Evolutionary conservation across 2,113 vertebrate genomes (phyloP), one percentile per base, ranked within the genome.

Genomic region (Felis chaus): DNA sequence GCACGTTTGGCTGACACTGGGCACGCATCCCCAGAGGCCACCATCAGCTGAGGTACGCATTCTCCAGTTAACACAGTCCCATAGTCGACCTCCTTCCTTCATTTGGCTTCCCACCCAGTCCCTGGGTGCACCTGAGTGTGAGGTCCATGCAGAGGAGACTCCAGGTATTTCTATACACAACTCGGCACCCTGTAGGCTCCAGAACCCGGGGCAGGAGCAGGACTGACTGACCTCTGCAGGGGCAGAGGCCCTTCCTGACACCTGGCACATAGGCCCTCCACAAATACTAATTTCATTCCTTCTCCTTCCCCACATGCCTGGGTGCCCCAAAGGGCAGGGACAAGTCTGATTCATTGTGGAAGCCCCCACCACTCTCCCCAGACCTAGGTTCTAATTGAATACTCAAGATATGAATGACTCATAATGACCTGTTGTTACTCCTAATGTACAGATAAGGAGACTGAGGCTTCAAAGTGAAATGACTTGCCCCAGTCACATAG

Each of bases 141-240:
- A 0, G 31, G 39, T 36, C 71, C 74, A 63, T 3, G 45, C 45
- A 13, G 18, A 76, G 33, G 4, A 21, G 25, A 27, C 33, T 16
- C 0, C 4, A n/a, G 31, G 4, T 12, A 0, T 53, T 36, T 68
- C 29, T 25, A 33, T 4, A 13, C 31, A 36, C 0, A 1, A 12
- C 31, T 86, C 63, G n/a, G 76, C 21, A 39, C 53, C 45, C 68
- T 27, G 3, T 8, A 87, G 36, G 63, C 73, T 36, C n/a, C 16
- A 86, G 87, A 50, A 2, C 25, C 27, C n/a, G 0, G 85, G n/a
- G 39, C n/a, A 33, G 68, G 71, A 3, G 69, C 5, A 5, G 14
- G 29, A 31, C 63, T n/a, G 7, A 63, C 73, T 12, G 55, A 41
- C 53, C 50, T 53, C 63, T 27, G 39, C 11, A 0, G 2, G 10